These are phyloP conservation scores for Lagria hirta DNA, from an alignment of 2,888 invertebrate genomes.

Conservation along the genomic window DNA sequence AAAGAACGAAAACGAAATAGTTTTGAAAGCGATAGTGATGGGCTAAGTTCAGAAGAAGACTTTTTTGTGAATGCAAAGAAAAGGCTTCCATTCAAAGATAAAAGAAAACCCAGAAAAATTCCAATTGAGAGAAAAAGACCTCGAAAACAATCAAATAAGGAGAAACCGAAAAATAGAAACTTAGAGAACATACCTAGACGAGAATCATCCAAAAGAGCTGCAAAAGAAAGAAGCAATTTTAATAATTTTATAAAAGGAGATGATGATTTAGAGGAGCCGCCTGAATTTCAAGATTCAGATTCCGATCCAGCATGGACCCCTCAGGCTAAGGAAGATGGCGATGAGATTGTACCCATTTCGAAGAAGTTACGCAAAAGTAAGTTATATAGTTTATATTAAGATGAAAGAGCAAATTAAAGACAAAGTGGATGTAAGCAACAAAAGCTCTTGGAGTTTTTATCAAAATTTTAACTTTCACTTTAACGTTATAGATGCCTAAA, in stretches of 20 bases:
- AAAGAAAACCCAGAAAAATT: constrained; percentile 28
- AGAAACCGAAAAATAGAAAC: constrained; percentile 57
- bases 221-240: constrained; percentile 64
- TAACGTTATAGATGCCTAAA: too few relatives aligned
- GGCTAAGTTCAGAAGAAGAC: constrained; percentile 61
- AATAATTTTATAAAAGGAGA: constrained; percentile 58
- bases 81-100: constrained; percentile 38
- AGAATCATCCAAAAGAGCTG: constrained; percentile 65
- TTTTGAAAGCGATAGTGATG: constrained; percentile 68
- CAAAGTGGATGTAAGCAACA: too few relatives aligned
- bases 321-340: constrained; percentile 55
- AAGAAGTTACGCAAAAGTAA: constrained; percentile 28
- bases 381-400: too few relatives aligned
- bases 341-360: constrained; percentile 44
- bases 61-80: constrained; percentile 56
- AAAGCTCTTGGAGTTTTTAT: too few relatives aligned
- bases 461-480: too few relatives aligned
- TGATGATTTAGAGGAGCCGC: constrained; percentile 60
- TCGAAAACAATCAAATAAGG: constrained; percentile 34
- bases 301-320: constrained; percentile 79
- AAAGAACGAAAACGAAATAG: constrained; percentile 69
- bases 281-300: constrained; percentile 62
- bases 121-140: constrained; percentile 32
- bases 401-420: too few relatives aligned
- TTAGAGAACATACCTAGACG: constrained; percentile 59